These are phyloP conservation scores for Abramis brama DNA, from an alignment of 2,113 vertebrate species.

Conservation along the genomic window DNA sequence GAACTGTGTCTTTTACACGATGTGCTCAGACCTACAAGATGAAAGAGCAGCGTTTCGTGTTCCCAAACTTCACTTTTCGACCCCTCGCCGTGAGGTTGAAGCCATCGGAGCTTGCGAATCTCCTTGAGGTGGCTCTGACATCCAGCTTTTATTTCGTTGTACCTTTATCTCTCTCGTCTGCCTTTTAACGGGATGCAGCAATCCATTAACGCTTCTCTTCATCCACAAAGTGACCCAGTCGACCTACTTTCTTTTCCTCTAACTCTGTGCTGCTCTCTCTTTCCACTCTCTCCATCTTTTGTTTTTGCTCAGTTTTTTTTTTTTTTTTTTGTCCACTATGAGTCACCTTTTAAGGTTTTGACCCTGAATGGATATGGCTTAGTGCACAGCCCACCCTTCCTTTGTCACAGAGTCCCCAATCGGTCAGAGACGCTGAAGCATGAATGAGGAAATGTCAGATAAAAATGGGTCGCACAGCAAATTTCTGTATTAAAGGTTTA, in stretches of 20 bases:
- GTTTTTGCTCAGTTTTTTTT: background rate
- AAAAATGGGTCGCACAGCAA: constrained; percentile 2
- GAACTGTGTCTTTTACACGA: background rate
- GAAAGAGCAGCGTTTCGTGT: background rate
- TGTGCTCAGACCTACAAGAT: background rate
- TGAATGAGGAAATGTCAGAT: constrained; percentile 50
- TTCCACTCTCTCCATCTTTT: background rate
- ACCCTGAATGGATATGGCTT: constrained; percentile 28
- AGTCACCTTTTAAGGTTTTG: constrained; percentile 37
- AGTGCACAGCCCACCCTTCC: constrained; percentile 7
- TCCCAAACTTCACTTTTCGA: constrained; percentile 18
- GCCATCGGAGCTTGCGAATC: background rate
- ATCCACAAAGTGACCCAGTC: constrained; percentile 30
- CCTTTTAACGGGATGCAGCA: constrained; percentile 39
- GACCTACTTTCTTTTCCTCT: constrained; percentile 40
- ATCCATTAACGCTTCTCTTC: constrained; percentile 47
- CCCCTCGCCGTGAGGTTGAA: constrained; percentile 12
- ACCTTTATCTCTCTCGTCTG: constrained; percentile 20
- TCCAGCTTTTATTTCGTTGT: constrained; percentile 33
- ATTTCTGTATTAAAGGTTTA: background rate
- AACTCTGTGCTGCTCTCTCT: background rate
- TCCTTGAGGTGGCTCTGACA: constrained; percentile 45
- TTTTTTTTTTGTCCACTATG: background rate
- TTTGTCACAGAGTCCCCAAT: constrained; percentile 28
- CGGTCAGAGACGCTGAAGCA: constrained; percentile 54